Evolutionary conservation across 2,797 vertebrate genomes (phyloP).

Genomic region (Brotula barbata): DNA sequence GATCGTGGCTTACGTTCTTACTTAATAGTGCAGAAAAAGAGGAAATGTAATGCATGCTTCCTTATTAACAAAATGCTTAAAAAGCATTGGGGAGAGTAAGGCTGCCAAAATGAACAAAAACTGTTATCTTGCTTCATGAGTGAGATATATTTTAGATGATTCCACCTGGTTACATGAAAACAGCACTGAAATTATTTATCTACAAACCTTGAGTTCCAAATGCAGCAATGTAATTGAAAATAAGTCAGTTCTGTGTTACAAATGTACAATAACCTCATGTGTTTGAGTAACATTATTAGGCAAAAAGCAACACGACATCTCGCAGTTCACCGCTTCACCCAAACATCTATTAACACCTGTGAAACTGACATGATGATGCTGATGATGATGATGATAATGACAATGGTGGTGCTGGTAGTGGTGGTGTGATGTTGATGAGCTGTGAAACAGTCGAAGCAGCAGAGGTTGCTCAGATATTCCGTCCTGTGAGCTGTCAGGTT

Average conservation of each 20-base stretch:
- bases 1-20: too few species aligned
- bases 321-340: constrained; percentile 12
- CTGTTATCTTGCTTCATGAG: too few species aligned
- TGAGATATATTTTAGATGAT: too few species aligned
- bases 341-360: constrained; percentile 3
- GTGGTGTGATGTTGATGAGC: constrained; percentile 22
- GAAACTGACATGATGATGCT: constrained; percentile 1
- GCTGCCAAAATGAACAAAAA: too few species aligned
- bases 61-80: too few species aligned
- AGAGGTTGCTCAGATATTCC: constrained; percentile 22
- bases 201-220: neutral
- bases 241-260: constrained; percentile 22
- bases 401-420: too few species aligned
- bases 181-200: constrained; percentile 2
- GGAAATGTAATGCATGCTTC: too few species aligned
- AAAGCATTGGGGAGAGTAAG: too few species aligned
- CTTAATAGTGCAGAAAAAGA: too few species aligned
- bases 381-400: too few species aligned
- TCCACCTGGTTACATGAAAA: too few species aligned
- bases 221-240: neutral
- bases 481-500: constrained; percentile 62
- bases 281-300: constrained; percentile 62
- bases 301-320: constrained; percentile 47
- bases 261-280: constrained; percentile 12
- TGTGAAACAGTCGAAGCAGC: constrained; percentile 22